Evolutionary conservation across 2,113 vertebrate species (phyloP).

Genomic region (Cathartes aura): DNA sequence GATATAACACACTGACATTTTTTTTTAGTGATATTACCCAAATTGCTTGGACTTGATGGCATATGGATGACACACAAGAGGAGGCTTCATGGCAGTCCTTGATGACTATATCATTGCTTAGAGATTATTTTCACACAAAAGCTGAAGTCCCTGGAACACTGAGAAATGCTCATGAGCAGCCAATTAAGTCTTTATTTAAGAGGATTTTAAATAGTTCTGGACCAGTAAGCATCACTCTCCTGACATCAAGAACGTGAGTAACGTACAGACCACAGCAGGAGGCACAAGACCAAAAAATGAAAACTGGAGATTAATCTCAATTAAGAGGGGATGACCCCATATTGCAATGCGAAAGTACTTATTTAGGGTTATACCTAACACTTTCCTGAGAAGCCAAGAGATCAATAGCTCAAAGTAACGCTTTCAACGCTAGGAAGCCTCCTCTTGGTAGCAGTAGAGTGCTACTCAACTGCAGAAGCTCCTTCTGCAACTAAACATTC

Average conservation of each 20-base stretch:
- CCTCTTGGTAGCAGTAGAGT: background rate
- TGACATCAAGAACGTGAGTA: accelerated
- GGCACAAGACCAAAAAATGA: background rate
- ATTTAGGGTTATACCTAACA: background rate
- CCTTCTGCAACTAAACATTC: background rate
- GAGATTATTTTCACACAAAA: background rate
- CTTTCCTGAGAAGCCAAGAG: background rate
- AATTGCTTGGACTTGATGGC: background rate
- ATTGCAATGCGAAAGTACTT: background rate
- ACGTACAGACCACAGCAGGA: background rate
- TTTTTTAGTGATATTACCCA: background rate
- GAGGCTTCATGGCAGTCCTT: background rate
- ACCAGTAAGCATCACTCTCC: background rate
- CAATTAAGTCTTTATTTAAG: background rate
- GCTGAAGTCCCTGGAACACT: background rate
- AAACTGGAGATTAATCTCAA: background rate
- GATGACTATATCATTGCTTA: background rate
- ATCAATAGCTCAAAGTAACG: background rate
- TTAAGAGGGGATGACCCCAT: background rate
- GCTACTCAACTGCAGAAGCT: background rate
- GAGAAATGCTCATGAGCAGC: background rate
- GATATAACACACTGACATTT: background rate
- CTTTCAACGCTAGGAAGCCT: background rate
- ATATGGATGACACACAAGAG: background rate
- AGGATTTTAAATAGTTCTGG: background rate